These are phyloP conservation scores for Oophaga sylvatica DNA, from an alignment of 2,797 vertebrate genomes.

Conservation along the genomic window DNA sequence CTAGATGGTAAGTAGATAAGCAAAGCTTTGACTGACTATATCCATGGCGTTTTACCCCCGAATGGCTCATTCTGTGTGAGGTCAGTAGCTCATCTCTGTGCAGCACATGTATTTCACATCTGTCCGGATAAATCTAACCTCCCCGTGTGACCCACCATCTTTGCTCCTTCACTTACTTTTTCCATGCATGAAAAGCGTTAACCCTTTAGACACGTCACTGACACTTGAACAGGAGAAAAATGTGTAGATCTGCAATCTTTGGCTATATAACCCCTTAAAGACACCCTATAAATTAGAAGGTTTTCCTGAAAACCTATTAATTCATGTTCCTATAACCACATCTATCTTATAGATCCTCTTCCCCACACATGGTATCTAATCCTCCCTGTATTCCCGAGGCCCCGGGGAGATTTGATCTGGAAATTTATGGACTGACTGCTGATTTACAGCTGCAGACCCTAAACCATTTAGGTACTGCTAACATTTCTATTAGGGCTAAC, in stretches of 20 bases:
- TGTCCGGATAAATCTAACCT: not conserved
- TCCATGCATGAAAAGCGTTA: conserved; percentile 41
- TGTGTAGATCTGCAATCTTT: conserved; percentile 58
- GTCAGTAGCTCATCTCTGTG: not conserved
- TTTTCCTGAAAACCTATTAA: conserved; percentile 61
- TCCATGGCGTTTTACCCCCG: not conserved
- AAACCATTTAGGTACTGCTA: conserved; percentile 59
- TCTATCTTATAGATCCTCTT: conserved; percentile 59
- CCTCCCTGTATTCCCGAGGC: conserved; percentile 57
- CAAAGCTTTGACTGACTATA: not conserved
- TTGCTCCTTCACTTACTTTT: not conserved
- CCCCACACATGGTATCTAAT: conserved; percentile 57
- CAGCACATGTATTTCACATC: not conserved
- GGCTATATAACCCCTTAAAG: conserved; percentile 56
- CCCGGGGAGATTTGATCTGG: conserved; percentile 48
- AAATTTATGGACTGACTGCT: conserved; percentile 59
- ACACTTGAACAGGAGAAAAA: conserved; percentile 50
- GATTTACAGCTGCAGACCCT: conserved; percentile 57
- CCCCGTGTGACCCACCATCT: not conserved
- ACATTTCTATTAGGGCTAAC: conserved; percentile 59
- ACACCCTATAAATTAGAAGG: conserved; percentile 60
- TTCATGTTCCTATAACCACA: conserved; percentile 59
- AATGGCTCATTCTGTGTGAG: not conserved
- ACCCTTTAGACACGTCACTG: conserved; percentile 46
- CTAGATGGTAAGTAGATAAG: not conserved